These are phyloP conservation scores for Semicossyphus pulcher DNA, from an alignment of 2,113 vertebrate genomes.

Conservation along the genomic window DNA sequence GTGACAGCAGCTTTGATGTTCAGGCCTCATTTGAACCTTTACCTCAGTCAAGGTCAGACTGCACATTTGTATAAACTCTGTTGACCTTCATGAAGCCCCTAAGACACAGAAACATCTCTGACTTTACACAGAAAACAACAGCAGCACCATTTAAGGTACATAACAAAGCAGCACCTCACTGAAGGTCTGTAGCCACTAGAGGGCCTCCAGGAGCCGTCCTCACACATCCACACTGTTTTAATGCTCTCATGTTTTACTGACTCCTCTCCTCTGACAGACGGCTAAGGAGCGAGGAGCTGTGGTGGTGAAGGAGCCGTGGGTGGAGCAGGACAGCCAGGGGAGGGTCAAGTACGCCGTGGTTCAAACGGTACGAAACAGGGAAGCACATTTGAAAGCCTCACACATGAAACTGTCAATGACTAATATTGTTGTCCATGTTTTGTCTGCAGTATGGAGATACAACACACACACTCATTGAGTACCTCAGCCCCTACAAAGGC, in stretches of 20 bases:
- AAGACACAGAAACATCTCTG: neutral
- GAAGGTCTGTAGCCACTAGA: conserved; percentile 42
- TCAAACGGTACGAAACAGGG: conserved; percentile 80
- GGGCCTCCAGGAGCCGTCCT: conserved; percentile 28
- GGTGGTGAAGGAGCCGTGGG: conserved; percentile 85
- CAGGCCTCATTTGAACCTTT: conserved; percentile 28
- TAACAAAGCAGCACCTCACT: neutral
- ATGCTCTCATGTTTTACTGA: neutral
- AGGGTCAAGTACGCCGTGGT: conserved; percentile 85
- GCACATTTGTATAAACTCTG: conserved; percentile 31
- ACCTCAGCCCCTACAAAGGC: conserved; percentile 84
- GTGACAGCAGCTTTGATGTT: conserved; percentile 23
- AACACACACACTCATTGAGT: conserved; percentile 87
- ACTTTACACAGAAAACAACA: neutral
- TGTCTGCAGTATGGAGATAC: conserved; percentile 86
- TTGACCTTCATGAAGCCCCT: conserved; percentile 18
- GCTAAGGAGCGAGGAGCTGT: conserved; percentile 82
- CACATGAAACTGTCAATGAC: neutral
- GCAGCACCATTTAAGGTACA: neutral
- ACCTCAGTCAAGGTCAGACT: conserved; percentile 47
- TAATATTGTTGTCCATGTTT: conserved; percentile 22
- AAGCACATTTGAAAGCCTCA: conserved; percentile 13
- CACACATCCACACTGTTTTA: neutral
- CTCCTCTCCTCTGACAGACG: conserved; percentile 70
- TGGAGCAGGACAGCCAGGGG: conserved; percentile 84